Base-by-base conservation (phyloP, 2,113 vertebrate genomes). In the Nothocercus julius region DNA sequence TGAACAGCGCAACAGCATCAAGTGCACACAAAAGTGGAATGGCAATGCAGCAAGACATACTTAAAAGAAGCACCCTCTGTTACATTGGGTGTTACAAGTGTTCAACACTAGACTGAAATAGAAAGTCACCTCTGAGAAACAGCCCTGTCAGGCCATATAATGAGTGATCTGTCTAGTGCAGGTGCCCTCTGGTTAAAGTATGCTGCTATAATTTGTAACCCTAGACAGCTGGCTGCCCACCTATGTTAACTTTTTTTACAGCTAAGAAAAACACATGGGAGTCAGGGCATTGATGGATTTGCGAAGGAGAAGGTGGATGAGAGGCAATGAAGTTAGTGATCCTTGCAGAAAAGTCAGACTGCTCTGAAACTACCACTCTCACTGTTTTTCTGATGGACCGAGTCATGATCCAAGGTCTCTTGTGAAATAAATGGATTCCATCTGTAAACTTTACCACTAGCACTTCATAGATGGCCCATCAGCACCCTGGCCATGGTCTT, bases 31-130 rank as follows among this genome's bases (percentile, higher is more conserved):
- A 76, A 91, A 27, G 9, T 32, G 11, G 32, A 87, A 68, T 13
- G 8, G 30, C 25, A 64, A 1, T 1, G 0, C 18, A 68, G 8
- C 19, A 40, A 87, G 18, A 21, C 36, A 62, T 44, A 36, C 17
- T 42, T 80, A 24, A 66, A 83, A 21, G 19, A 54, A 61, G 5
- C 18, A 72, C 32, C 18, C 53, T 28, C 6, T 34, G 12, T 77
- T 54, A 53, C 42, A 61, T 13, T 49, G 13, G 14, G 18, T 61
- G 32, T 66, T 73, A 58, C 58, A 89, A 80, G 16, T 32, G 51
- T 67, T 64, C 85, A 54, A 62, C 11, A 10, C 25, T 49, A 83
- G 40, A 63, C 4, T 44, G 68, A 76, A 88, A 62, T 3, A 73
- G 42, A 51, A 79, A 69, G 42, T 53, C 69, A 77, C 20, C 14